Evolutionary conservation across 1,140 invertebrate species (phyloP), one percentile per base, ranked within the genome.

Genomic region (Atta colombica): DNA sequence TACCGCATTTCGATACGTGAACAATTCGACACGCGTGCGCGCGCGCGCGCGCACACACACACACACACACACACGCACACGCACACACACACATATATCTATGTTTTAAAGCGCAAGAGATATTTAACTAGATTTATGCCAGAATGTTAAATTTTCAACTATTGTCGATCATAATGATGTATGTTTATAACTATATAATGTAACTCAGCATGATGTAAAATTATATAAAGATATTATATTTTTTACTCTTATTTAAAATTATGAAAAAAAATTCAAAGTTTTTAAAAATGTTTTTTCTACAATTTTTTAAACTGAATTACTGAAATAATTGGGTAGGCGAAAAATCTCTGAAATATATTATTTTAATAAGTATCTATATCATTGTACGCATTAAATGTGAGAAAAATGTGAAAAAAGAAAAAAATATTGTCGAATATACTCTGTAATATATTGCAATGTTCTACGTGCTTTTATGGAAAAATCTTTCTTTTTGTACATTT

Each of bases 91-190:
- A 31, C 18, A 16, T 14, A 21, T 51, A 7, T 61, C 35, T 82
- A 35, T 49, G 74, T 82, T 82, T 60, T 72, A 82, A 72, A 82
- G 55, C 68, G 25, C 14, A 72, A 60, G 39, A 45, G 7, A 39
- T 3, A 51, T 72, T 82, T 60, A 49, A 61, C 18, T 31, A 55
- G 7, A 68, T n/a, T 6, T 14, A 16, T 45, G 16, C 3, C 28
- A 28, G 35, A 28, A 6, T 39, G 21, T 72, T 31, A 35, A 55
- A n/a, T 53, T 69, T 14, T 81, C 31, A 25, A 58, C 2, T 71
- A 21, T 14, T 18, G 25, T 28, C 14, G 3, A 53, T 53, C 1
- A 80, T 28, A 0, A 35, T 6, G 25, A 12, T 21, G 39, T n/a
- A 78, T 8, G 51, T 14, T 45, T 39, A 25, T 21, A 39, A 18